A percentile compares a stretch with the other conserved stretches of the same genome.
phyloP scores from a whole-genome alignment of 2,888 invertebrate species.

The Dolichopus griseipennis region DNA sequence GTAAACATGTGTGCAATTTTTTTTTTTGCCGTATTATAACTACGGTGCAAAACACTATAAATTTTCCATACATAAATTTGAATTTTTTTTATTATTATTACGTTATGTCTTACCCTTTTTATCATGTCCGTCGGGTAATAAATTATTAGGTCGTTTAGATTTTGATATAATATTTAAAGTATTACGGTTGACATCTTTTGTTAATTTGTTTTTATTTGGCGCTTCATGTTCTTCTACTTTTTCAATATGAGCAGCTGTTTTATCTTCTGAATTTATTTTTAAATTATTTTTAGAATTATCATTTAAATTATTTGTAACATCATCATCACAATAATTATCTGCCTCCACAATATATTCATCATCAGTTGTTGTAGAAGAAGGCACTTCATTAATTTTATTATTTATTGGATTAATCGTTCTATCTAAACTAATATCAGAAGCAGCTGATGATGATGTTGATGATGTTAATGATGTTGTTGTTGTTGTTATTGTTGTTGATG shows the following conservation, averaged over 20 bases:
- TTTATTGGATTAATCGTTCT: neutral
- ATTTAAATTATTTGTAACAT: neutral
- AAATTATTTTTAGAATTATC: neutral
- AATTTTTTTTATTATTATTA: too few relatives aligned
- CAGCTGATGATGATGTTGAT: conserved; percentile 17
- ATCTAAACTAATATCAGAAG: conserved; percentile 2
- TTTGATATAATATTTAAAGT: conserved; percentile 9
- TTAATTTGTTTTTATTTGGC: neutral
- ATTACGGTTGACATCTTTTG: conserved; percentile 12
- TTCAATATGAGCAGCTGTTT: neutral
- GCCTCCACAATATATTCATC: neutral
- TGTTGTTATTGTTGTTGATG: conserved; percentile 13
- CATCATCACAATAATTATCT: neutral
- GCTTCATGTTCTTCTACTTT: conserved; percentile 7
- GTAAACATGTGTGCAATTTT: too few relatives aligned
- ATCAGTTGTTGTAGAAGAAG: neutral
- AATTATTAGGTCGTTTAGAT: neutral
- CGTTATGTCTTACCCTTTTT: neutral
- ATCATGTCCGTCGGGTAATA: neutral
- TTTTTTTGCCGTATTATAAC: too few relatives aligned
- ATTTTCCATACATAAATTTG: too few relatives aligned
- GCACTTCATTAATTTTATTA: neutral
- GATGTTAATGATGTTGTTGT: conserved; percentile 16
- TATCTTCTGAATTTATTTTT: neutral
- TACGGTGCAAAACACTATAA: too few relatives aligned